phyloP scores from a whole-genome alignment of 2,797 vertebrate species.

The Pristis pectinata region DNA sequence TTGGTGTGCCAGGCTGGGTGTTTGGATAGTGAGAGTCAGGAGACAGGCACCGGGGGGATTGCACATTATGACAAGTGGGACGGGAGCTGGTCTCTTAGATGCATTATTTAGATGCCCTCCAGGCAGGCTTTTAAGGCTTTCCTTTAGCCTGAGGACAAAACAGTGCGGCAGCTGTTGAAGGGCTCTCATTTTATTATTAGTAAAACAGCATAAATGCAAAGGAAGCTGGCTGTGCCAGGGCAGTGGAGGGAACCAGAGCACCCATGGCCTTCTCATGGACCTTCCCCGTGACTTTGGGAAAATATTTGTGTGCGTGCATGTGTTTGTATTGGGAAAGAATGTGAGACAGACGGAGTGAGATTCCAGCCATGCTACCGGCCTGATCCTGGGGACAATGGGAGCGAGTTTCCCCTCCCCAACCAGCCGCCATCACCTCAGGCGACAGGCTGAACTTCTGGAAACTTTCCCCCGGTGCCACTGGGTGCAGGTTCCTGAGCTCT shows the following conservation, averaged over 20 bases:
- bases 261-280: no score
- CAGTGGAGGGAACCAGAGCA: neutral
- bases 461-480: no score
- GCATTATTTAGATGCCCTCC: constrained; percentile 12
- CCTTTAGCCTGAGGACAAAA: neutral
- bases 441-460: no score
- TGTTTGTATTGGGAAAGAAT: neutral
- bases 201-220: neutral
- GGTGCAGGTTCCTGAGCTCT: no score
- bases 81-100: neutral
- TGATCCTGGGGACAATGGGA: neutral
- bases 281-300: no score
- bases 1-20: neutral
- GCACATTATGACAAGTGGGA: neutral
- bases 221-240: neutral
- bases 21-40: constrained; percentile 36
- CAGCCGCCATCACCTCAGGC: no score
- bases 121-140: neutral
- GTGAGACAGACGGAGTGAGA: neutral
- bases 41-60: neutral
- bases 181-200: neutral
- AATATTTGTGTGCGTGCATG: neutral
- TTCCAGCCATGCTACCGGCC: neutral
- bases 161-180: neutral
- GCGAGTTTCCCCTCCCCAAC: neutral